Base-by-base conservation (phyloP, 1,140 invertebrate species). In the Samia ricini region DNA sequence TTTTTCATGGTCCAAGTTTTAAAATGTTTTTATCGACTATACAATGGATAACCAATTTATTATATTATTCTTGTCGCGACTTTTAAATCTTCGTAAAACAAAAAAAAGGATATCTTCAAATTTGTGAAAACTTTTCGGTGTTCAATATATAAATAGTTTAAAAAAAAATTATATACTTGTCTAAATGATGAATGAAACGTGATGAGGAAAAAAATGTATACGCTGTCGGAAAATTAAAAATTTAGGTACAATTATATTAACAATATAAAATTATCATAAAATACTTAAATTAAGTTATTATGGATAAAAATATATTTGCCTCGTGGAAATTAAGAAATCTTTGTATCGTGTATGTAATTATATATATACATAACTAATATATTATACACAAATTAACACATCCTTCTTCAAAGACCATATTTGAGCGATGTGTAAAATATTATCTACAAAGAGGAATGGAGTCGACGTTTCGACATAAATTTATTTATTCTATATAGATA, bases 1-100 rank as follows among this genome's bases (percentile, higher is more conserved):
- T 89, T 89, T 89, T 89, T 89, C 87, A 89, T 87, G 87, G 87
- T 89, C 87, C 87, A 89, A 89, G 80, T 89, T 89, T 89, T 88
- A 89, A 48, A 88, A 89, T 89, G 87, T 89, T 88, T n/a, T 89
- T 89, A 89, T 88, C 87, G 85, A 89, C 87, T 89, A 87, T 89
- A 89, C 85, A 89, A 88, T 87, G 79, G 76, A 87, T 88, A 89
- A 88, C 81, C 87, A 89, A n/a, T n/a, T 86, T 89, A 89, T 88
- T 89, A 89, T 89, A 89, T n/a, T n/a, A n/a, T 88, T 89, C 87
- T 89, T 83, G 83, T 88, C 85, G 33, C 33, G 56, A 88, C 85
- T 88, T 87, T 88, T 85, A 87, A 88, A 69, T 77, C 80, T 78
- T 79, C 81, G 79, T 85, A 88, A 72, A 83, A 79, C 77, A 87